Evolutionary conservation across 1,140 invertebrate genomes (phyloP), one percentile per base, ranked within the genome.

Genomic region (Agrypnia vestita): DNA sequence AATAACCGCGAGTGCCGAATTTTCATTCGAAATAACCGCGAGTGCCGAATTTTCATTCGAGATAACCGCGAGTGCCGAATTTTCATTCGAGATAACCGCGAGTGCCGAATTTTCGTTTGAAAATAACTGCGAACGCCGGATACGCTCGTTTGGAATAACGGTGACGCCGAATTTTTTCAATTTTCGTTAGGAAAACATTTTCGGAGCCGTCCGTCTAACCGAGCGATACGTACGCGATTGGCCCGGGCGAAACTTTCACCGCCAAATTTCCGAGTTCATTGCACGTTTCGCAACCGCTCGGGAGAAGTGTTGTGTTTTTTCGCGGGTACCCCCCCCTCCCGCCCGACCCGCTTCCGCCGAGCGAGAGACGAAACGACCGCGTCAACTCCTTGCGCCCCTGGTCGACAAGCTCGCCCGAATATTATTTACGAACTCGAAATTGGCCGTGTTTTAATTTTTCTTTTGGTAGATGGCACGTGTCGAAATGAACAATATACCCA

Each of bases 221-320:
- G 17, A 43, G 17, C 35, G 71, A 13, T 43, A 49, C 19, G 71
- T 35, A 56, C 51, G 44, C 71, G 53, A 73, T 74, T 74, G 71
- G 71, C 71, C 64, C 49, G 44, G 69, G n/a, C 46, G 11, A 74
- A 74, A 74, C 51, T 56, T 74, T 74, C 67, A 71, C 53, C 71
- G 53, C 49, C 71, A 17, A 74, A 74, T 55, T 74, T 74, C 35
- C 25, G 71, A 55, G 71, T 74, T 74, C 71, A 74, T 11, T 56
- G 71, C 25, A 35, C 51, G 71, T 74, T 74, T 74, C 25, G 51
- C 71, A 74, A 59, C 44, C 46, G 35, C n/a, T 43, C 15, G n/a
- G 6, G 71, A 74, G 51, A 74, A 53, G 7, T 35, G 17, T 56
- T 51, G 17, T n/a, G 49, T 56, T 56, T 53, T 74, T 73, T 73